These are phyloP conservation scores for Pseudoatta argentina DNA, from an alignment of 1,140 invertebrate species.

Conservation along the genomic window DNA sequence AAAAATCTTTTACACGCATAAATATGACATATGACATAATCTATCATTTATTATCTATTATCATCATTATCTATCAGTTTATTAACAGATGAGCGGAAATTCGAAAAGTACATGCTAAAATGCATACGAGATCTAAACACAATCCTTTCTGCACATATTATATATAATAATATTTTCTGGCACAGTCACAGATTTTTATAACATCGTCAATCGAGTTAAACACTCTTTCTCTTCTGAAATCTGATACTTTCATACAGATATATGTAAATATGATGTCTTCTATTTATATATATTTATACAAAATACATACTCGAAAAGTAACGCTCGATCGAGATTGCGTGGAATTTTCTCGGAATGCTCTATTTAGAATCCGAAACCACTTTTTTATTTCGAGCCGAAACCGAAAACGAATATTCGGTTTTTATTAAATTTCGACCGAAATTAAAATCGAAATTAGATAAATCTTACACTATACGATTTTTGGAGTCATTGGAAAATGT, in stretches of 20 bases:
- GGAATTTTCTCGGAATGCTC: conserved; percentile 21
- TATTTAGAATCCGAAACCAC: neutral
- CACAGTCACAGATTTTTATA: conserved; percentile 40
- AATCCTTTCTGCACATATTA: conserved; percentile 34
- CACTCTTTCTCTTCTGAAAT: conserved; percentile 10
- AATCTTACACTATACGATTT: no score
- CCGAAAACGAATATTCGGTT: no score
- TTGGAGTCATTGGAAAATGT: no score
- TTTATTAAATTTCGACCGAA: no score
- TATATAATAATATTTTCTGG: conserved; percentile 47
- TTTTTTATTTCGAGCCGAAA: no score
- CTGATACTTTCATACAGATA: conserved; percentile 37
- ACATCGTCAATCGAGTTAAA: conserved; percentile 21
- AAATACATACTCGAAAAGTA: conserved; percentile 21
- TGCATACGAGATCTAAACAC: conserved; percentile 32
- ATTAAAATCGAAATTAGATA: no score
- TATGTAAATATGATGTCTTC: conserved; percentile 16
- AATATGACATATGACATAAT: conserved; percentile 45
- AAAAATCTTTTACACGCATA: neutral
- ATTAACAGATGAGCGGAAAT: conserved; percentile 47
- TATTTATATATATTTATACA: conserved; percentile 42
- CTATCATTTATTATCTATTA: neutral
- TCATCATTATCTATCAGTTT: conserved; percentile 22
- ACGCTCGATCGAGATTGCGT: conserved; percentile 17
- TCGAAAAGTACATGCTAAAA: conserved; percentile 38